phyloP scores from a whole-genome alignment of 2,888 invertebrate species.

The Microctonus hyperodae region DNA sequence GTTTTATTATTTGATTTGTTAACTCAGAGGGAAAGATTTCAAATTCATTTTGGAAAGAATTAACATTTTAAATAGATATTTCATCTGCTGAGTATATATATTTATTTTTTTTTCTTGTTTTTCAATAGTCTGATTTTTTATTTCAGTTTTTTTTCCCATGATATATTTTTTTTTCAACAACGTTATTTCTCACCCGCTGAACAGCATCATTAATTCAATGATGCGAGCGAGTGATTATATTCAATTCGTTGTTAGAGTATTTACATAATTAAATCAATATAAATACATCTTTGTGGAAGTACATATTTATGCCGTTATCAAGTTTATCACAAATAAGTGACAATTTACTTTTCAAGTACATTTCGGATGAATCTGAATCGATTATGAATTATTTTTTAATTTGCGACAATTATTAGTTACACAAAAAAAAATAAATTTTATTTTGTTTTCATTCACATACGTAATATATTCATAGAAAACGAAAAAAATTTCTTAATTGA shows the following conservation, averaged over 20 bases:
- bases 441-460: neutral
- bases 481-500: neutral
- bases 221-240: slow-evolving; percentile 2
- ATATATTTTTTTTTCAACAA: slow-evolving; percentile 11
- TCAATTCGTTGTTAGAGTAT: slow-evolving; percentile 11
- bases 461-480: neutral
- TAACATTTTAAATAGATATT: slow-evolving; percentile 5
- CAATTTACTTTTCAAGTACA: neutral
- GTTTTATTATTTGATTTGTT: neutral
- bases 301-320: slow-evolving; percentile 20
- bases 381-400: neutral
- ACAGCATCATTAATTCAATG: neutral
- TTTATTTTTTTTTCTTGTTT: slow-evolving; percentile 15
- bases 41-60: neutral
- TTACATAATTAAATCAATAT: slow-evolving; percentile 3
- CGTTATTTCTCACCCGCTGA: neutral
- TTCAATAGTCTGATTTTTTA: neutral
- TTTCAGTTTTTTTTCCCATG: neutral
- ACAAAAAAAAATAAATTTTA: neutral
- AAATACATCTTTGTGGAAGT: slow-evolving; percentile 30
- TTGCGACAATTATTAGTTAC: neutral
- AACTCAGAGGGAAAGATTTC: neutral
- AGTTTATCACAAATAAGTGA: slow-evolving; percentile 26
- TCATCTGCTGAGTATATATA: slow-evolving; percentile 13
- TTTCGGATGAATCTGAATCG: neutral